phyloP scores from a whole-genome alignment of 2,113 vertebrate genomes.

The Ammodytes dubius region DNA sequence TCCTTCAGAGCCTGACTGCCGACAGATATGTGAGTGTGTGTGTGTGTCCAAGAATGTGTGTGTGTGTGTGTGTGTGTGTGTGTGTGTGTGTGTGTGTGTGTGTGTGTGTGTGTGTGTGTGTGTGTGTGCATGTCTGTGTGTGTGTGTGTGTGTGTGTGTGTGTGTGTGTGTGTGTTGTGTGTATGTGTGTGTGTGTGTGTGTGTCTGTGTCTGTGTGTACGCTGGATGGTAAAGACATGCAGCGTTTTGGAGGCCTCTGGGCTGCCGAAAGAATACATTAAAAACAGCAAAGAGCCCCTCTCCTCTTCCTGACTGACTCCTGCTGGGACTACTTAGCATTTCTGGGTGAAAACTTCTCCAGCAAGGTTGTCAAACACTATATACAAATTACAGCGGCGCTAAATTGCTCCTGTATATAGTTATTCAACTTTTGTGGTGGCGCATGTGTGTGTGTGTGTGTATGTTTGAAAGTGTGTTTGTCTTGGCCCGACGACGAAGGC shows the following conservation, averaged over 20 bases:
- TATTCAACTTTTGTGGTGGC: constrained; percentile 74
- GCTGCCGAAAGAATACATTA: constrained; percentile 83
- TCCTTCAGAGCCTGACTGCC: constrained; percentile 80
- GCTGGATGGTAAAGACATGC: constrained; percentile 73
- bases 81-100: constrained; percentile 30
- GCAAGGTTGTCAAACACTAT: constrained; percentile 82
- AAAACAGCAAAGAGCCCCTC: constrained; percentile 81
- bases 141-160: constrained; percentile 9
- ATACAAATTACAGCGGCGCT: constrained; percentile 75
- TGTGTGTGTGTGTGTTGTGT: constrained; percentile 9
- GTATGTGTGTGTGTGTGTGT: constrained; percentile 28
- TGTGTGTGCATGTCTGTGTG: no score
- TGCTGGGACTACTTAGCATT: constrained; percentile 85
- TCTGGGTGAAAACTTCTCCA: constrained; percentile 81
- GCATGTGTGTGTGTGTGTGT: constrained; percentile 63
- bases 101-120: constrained; percentile 47
- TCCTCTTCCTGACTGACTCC: constrained; percentile 81
- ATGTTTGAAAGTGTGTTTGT: constrained; percentile 68
- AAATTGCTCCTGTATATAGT: constrained; percentile 77
- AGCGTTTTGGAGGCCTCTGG: constrained; percentile 80
- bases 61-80: constrained; percentile 15
- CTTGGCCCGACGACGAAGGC: constrained; percentile 71
- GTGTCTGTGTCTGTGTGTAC: constrained; percentile 51
- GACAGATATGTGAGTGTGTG: constrained; percentile 71
- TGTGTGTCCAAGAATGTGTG: constrained; percentile 20